phyloP scores from a whole-genome alignment of 1,140 invertebrate species.

The Zaprionus davidi region DNA sequence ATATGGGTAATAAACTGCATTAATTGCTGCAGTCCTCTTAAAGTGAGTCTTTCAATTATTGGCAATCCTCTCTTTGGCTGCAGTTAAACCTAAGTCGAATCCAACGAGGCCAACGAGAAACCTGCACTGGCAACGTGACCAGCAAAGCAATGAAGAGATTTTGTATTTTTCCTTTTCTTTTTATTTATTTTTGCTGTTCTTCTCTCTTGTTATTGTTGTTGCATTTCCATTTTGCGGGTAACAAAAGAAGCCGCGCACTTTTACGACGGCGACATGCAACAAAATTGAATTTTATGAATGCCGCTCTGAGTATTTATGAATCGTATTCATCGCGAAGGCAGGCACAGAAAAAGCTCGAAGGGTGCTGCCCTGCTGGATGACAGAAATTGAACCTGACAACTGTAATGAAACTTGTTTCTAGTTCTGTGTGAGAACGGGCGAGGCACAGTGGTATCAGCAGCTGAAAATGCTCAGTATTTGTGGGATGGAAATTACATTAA shows the following conservation, averaged over 20 bases:
- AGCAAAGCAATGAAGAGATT: constrained; percentile 79
- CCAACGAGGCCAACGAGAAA: constrained; percentile 11
- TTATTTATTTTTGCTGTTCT: constrained; percentile 13
- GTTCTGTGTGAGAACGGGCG: constrained; percentile 22
- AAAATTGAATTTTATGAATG: constrained; percentile 83
- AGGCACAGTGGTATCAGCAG: constrained; percentile 46
- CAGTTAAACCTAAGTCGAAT: constrained; percentile 17
- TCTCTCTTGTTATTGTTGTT: constrained; percentile 12
- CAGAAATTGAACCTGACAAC: constrained; percentile 81
- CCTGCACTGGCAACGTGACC: constrained; percentile 66
- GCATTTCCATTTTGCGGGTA: constrained; percentile 44
- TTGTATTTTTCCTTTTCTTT: constrained; percentile 29
- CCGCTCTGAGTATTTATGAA: constrained; percentile 71
- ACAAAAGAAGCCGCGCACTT: constrained; percentile 76
- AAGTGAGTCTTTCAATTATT: constrained; percentile 5
- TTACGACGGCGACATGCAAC: constrained; percentile 78
- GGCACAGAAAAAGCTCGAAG: constrained; percentile 43
- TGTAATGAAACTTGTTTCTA: constrained; percentile 69
- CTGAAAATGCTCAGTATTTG: background rate
- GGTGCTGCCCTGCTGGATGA: constrained; percentile 51
- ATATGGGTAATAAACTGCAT: background rate
- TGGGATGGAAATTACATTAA: too few species aligned
- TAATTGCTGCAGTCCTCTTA: background rate
- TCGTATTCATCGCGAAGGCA: constrained; percentile 63
- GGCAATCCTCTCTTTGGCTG: background rate